Percentiles rank a stretch among this genome's conserved stretches.
Evolutionary conservation across 2,113 vertebrate species (phyloP).

Genomic region (Dromiciops gliroides): DNA sequence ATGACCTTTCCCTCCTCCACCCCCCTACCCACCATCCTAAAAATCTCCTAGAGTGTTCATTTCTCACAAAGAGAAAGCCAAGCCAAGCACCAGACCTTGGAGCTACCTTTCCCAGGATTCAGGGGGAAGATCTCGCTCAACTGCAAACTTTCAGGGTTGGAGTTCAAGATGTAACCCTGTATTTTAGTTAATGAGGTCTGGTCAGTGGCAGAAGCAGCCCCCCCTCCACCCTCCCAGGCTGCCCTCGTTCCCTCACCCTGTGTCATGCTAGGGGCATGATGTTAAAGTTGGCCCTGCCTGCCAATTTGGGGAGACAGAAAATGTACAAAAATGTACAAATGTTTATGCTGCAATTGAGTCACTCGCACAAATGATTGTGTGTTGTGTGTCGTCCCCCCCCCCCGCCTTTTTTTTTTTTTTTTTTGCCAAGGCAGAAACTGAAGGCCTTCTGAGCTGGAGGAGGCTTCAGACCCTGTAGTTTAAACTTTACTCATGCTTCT

Average conservation of each 20-base stretch:
- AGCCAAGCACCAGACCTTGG: neutral
- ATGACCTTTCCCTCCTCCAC: neutral
- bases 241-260: neutral
- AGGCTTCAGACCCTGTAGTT: constrained; percentile 28
- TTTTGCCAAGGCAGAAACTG: neutral
- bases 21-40: neutral
- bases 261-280: constrained; percentile 35
- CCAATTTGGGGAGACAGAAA: constrained; percentile 64
- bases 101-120: neutral
- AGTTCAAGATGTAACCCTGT: neutral
- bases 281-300: constrained; percentile 57
- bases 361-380: constrained; percentile 60
- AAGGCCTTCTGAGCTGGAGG: constrained; percentile 50
- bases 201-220: neutral
- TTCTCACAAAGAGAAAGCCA: neutral
- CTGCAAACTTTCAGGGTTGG: neutral
- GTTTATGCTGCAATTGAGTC: constrained; percentile 67
- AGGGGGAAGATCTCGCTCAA: neutral
- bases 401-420: constrained; percentile 10
- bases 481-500: constrained; percentile 43
- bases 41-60: neutral
- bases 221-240: neutral
- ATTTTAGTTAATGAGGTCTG: neutral
- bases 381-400: too few species aligned
- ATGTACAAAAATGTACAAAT: constrained; percentile 62